Evolutionary conservation across 2,888 invertebrate genomes (phyloP).

Genomic region (Cyclophora albipunctata): DNA sequence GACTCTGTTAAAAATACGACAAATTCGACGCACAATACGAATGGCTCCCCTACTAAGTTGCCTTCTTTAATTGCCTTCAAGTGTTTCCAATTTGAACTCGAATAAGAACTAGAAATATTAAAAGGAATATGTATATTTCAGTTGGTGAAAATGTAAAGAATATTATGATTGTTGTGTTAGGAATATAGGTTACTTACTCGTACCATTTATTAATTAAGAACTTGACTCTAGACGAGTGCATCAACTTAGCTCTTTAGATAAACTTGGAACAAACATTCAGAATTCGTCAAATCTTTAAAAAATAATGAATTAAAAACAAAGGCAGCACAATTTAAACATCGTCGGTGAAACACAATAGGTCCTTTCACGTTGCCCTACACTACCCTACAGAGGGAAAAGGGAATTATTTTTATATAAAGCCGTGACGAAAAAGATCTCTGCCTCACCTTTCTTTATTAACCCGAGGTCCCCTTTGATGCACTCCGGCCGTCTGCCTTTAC

Average conservation of each 20-base stretch:
- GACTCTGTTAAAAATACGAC: constrained; percentile 44
- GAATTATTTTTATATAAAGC: constrained; percentile 54
- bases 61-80: constrained; percentile 37
- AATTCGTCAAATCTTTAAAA: too few relatives aligned
- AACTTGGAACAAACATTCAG: too few relatives aligned
- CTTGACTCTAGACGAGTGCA: too few relatives aligned
- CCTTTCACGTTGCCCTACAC: constrained; percentile 24
- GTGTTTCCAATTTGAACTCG: constrained; percentile 20
- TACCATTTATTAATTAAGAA: too few relatives aligned
- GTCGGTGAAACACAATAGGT: constrained; percentile 43
- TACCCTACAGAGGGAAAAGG: constrained; percentile 30
- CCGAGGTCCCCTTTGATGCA: constrained; percentile 59
- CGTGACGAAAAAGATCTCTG: constrained; percentile 52
- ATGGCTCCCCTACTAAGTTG: constrained; percentile 33
- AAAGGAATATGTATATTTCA: too few relatives aligned
- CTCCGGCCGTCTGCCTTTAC: constrained; percentile 38
- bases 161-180: too few relatives aligned
- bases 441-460: constrained; percentile 70
- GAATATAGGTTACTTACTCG: too few relatives aligned
- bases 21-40: constrained; percentile 41
- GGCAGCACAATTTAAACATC: constrained; percentile 34
- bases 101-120: background rate
- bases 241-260: too few relatives aligned
- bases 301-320: constrained; percentile 22
- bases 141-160: too few relatives aligned